Evolutionary conservation across 2,797 vertebrate genomes (phyloP), one percentile per base, ranked within the genome.

Genomic region (Paratrypauchen microcephalus): DNA sequence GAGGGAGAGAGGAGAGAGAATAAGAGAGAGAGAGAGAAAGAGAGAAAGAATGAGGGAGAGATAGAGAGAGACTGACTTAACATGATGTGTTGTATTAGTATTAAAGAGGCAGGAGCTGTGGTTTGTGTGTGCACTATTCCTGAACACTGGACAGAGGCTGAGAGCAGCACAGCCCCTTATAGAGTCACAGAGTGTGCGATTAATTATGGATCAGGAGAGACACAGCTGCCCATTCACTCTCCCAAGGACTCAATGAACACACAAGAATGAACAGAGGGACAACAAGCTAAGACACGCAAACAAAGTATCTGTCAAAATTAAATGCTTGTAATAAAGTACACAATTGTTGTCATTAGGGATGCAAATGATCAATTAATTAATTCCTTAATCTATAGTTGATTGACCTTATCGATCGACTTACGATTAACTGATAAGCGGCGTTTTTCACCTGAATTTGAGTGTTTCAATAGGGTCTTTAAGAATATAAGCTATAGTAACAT

Each of bases 191-290:
- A 11, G 58, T 18, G 55, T 19, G 9, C 12, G 19, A 60, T 60
- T 36, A 59, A 60, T 60, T 9, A 36, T n/a, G 58, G 9, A 60
- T 32, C 28, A 32, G 57, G 16, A 30, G 26, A 59, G 16, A 18
- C 16, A 32, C 57, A 59, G 19, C 70, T 57, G 57, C 16, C 57
- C 65, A 78, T 54, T 71, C 78, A 69, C 68, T 70, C 70, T 59
- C 28, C 5, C 28, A 59, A 59, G 57, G 57, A 59, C 57, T 59
- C 16, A 32, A 32, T 60, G 58, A 60, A 36, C 30, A 12, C 16
- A 32, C 24, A 16, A 26, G 23, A 58, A 36, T 36, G 58, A 32
- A 30, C 24, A 58, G 16, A 30, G 19, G 3, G 18, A 60, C 6
- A 4, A n/a, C 28, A 2, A 28, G 28, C 7, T 4, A 15, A 8